These are phyloP conservation scores for Corythornis vintsioides DNA, from an alignment of 2,113 vertebrate species.

Conservation along the genomic window DNA sequence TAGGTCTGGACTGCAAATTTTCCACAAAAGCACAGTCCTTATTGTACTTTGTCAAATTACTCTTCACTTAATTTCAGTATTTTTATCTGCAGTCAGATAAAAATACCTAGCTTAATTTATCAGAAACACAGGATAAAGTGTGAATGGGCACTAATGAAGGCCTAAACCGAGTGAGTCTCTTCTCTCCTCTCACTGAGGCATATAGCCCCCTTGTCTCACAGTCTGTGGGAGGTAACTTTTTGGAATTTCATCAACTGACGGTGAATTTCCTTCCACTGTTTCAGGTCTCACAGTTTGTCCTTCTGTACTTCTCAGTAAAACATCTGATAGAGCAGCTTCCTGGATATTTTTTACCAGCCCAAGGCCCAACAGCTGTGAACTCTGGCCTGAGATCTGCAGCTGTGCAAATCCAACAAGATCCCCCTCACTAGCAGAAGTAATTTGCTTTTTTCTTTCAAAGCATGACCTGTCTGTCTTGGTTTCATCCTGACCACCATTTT, in stretches of 20 bases:
- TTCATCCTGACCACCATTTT: constrained; percentile 70
- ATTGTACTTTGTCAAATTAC: background rate
- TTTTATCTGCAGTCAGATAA: constrained; percentile 46
- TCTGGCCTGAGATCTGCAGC: constrained; percentile 70
- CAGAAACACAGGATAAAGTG: constrained; percentile 31
- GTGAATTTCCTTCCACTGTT: constrained; percentile 17
- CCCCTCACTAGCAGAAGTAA: constrained; percentile 40
- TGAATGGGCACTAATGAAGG: constrained; percentile 48
- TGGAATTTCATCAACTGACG: constrained; percentile 61
- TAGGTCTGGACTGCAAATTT: background rate
- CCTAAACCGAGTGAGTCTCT: constrained; percentile 33
- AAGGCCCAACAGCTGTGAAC: constrained; percentile 65
- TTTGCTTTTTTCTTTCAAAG: constrained; percentile 69
- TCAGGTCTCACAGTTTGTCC: constrained; percentile 54
- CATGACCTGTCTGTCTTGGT: constrained; percentile 45
- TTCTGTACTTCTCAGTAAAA: constrained; percentile 42
- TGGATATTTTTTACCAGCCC: constrained; percentile 71
- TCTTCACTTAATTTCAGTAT: constrained; percentile 12
- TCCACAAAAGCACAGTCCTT: constrained; percentile 1
- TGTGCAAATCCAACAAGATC: constrained; percentile 65
- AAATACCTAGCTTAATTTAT: constrained; percentile 61
- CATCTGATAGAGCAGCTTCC: constrained; percentile 35
- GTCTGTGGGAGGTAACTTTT: constrained; percentile 89
- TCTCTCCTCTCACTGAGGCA: constrained; percentile 83
- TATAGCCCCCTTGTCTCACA: constrained; percentile 83